Base-by-base conservation (phyloP, 37 sponge, comb jelly and placozoan species). In the Crambe crambe region DNA sequence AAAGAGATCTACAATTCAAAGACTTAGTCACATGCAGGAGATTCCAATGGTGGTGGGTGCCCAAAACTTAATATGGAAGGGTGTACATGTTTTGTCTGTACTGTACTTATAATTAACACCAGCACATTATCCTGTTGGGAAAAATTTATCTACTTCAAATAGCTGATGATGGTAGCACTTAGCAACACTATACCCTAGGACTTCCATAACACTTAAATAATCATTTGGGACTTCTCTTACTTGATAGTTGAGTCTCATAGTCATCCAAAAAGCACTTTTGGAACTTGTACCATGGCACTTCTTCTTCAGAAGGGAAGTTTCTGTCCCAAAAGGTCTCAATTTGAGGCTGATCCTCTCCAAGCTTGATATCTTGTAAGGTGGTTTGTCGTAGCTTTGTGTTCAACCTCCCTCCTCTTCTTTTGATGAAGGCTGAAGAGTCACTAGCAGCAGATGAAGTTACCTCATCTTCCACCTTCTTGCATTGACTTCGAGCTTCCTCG, bases 261-360 rank as follows among this genome's bases (percentile, higher is more conserved):
- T 93, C 90, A 47, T 44, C 73, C 64, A 87, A 36, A 58, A 95
- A 82, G 8, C 78, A 77, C 54, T 86, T 75, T 56, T 89, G 70
- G 74, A 95, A 89, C 30, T 80, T 72, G 73, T 65, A 81, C 93
- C 93, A 95, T 4, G 85, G 42, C 17, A 92, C 89, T 31, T 74
- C 70, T 1, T 78, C 83, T 1, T 74, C 73, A 20, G 77, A 81
- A 1, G 85, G 87, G 41, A 94, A 94, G 66, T 87, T 91, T 6
- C 87, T 72, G 47, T 81, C 82, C 93, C 93, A 97, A 75, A 95
- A 91, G 34, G 82, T 84, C 47, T 86, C 82, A 10, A 41, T 73
- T 12, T 81, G 79, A 20, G 23, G 47, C 37, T 31, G 23, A 3
- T 58, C 47, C n/a, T 36, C 84, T 70, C 38, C 71, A n/a, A n/a